Conservation (phyloP, 1,140 invertebrate genomes). For the Brachionus paranguensis region DNA sequence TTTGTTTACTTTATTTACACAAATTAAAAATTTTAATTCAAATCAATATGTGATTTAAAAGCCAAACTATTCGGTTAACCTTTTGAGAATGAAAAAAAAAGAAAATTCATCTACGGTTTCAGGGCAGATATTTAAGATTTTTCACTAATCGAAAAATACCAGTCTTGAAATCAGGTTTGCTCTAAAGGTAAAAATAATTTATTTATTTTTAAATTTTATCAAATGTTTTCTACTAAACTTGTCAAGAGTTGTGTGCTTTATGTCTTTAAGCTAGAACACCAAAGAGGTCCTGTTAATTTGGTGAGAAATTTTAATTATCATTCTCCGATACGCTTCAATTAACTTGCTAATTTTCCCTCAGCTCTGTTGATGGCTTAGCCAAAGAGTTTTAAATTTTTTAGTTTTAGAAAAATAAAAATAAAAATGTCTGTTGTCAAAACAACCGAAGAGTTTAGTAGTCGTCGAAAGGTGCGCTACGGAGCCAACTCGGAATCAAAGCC, state of each 20-base stretch:
- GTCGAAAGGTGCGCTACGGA: conserved; percentile 19
- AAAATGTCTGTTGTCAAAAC: conserved; percentile 10
- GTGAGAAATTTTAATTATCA: neutral
- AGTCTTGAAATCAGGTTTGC: neutral
- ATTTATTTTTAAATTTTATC: neutral
- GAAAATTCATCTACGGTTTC: neutral
- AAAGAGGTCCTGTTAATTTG: neutral
- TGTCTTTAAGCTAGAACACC: neutral
- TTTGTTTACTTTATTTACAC: no score
- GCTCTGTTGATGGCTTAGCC: neutral
- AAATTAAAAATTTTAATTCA: no score
- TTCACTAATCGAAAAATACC: neutral
- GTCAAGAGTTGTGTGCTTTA: neutral
- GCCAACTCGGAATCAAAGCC: neutral
- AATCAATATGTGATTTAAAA: neutral
- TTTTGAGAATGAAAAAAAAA: neutral
- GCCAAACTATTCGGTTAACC: neutral
- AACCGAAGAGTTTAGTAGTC: conserved; percentile 8
- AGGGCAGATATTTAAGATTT: neutral
- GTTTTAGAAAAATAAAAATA: neutral
- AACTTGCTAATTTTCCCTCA: neutral
- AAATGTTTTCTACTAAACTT: neutral
- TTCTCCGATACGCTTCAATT: neutral
- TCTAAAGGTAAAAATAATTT: neutral
- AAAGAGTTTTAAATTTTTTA: neutral